Evolutionary conservation across 2,113 vertebrate species (phyloP).

Genomic region (Anguilla japonica): DNA sequence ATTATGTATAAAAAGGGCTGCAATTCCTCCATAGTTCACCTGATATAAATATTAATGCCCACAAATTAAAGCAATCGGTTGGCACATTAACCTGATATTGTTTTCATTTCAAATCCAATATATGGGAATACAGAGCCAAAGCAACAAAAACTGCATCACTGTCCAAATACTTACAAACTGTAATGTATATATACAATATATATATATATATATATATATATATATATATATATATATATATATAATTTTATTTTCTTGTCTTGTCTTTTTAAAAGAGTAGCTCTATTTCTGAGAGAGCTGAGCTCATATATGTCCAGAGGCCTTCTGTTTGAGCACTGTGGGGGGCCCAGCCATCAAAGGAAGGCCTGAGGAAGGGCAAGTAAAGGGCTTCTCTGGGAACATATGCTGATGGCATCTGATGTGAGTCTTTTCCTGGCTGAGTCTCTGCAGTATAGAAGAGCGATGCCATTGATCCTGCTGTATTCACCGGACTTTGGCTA

Average conservation of each 20-base stretch:
- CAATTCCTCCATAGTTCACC: no score
- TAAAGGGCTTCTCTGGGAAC: background rate
- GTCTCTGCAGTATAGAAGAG: background rate
- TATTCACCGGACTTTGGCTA: background rate
- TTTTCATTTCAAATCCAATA: no score
- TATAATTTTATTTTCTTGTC: background rate
- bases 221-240: no score
- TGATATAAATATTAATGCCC: no score
- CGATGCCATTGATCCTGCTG: background rate
- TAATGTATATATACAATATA: no score
- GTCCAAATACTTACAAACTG: no score
- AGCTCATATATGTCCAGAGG: conserved; percentile 2
- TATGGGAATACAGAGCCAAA: no score
- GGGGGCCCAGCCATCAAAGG: conserved; percentile 17
- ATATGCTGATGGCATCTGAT: conserved; percentile 21
- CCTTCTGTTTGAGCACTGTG: background rate
- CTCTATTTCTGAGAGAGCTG: conserved; percentile 14
- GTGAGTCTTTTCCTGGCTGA: conserved; percentile 5
- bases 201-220: no score
- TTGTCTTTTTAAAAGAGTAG: background rate
- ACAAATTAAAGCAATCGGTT: no score
- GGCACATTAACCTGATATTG: no score
- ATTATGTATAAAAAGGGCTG: no score
- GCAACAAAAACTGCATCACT: no score
- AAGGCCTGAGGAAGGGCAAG: background rate